These are phyloP conservation scores for Myzus persicae DNA, from an alignment of 1,140 invertebrate species.

Conservation along the genomic window DNA sequence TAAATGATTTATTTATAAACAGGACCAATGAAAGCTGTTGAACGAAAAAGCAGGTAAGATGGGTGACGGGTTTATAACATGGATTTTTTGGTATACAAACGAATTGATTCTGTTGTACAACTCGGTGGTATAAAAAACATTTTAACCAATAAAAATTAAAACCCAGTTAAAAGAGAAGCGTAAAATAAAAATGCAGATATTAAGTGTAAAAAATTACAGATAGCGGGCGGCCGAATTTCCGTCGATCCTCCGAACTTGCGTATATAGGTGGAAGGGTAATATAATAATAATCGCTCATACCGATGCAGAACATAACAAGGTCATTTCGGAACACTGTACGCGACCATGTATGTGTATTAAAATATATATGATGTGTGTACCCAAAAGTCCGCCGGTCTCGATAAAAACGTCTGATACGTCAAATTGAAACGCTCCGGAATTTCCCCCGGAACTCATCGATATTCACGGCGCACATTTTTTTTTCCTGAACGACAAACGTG, in stretches of 20 bases:
- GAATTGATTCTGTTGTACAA: neutral
- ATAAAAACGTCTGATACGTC: constrained; percentile 31
- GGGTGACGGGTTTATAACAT: no score
- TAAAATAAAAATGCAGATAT: neutral
- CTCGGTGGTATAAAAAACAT: neutral
- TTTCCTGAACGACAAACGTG: constrained; percentile 44
- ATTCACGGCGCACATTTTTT: constrained; percentile 35
- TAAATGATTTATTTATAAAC: neutral
- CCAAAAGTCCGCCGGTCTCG: neutral
- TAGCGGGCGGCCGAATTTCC: neutral
- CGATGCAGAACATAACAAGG: neutral
- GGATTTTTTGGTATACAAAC: no score
- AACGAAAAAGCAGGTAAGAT: neutral
- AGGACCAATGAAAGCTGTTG: neutral
- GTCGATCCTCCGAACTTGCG: neutral
- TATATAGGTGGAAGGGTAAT: neutral
- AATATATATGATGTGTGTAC: constrained; percentile 17
- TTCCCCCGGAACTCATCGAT: constrained; percentile 12
- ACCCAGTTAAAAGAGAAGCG: neutral
- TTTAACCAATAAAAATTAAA: neutral
- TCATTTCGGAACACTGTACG: neutral
- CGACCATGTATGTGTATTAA: neutral
- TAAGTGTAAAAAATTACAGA: neutral
- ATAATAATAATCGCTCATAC: constrained; percentile 24
- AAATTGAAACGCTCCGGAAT: constrained; percentile 34